Evolutionary conservation across 2,797 vertebrate genomes (phyloP).

Genomic region (Philypnodon macrostomus): DNA sequence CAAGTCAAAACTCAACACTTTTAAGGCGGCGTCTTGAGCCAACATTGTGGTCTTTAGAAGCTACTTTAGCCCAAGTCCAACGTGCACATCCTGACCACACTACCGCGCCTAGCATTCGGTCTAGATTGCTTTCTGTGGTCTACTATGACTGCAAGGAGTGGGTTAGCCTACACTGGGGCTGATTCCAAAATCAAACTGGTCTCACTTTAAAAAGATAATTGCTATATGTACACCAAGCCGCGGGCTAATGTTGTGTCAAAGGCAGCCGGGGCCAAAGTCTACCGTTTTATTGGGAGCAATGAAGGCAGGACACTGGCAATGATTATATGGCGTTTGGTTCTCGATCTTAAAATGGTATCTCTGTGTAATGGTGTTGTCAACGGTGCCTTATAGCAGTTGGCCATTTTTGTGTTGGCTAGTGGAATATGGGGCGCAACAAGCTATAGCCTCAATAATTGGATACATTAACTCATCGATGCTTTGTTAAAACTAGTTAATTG

Average conservation of each 20-base stretch:
- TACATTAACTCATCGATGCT: too few relatives aligned
- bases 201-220: too few relatives aligned
- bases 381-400: too few relatives aligned
- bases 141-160: slow-evolving; percentile 1
- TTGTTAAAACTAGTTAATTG: too few relatives aligned
- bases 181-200: not conserved
- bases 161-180: not conserved
- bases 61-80: not conserved
- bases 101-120: not conserved
- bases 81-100: not conserved
- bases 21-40: too few relatives aligned
- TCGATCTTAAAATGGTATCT: not conserved
- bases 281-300: slow-evolving; percentile 52
- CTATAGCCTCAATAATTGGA: too few relatives aligned
- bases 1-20: not conserved
- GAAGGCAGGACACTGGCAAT: slow-evolving; percentile 35
- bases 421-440: too few relatives aligned
- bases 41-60: not conserved
- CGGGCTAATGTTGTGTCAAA: slow-evolving; percentile 18
- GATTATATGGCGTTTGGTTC: slow-evolving; percentile 32
- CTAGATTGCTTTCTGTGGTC: slow-evolving; percentile 1
- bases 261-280: slow-evolving; percentile 59
- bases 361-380: slow-evolving; percentile 19
- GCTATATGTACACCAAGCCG: too few relatives aligned
- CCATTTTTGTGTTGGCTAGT: too few relatives aligned